Percentiles rank a stretch among this genome's conserved stretches.
Conservation (phyloP, 2,888 invertebrate species). For the Augiades crinisus region DNA sequence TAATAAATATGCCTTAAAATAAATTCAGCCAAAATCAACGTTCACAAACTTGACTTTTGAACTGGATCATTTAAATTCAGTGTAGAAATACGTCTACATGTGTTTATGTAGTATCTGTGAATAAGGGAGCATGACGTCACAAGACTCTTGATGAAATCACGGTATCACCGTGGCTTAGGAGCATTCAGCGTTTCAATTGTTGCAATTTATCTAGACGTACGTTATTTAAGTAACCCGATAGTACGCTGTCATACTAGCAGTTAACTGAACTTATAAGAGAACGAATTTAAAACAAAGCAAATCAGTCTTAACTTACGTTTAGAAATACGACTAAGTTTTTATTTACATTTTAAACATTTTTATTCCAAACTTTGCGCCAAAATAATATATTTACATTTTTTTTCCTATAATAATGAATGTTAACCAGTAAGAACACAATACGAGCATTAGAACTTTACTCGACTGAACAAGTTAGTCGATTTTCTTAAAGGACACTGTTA, state of each 20-base stretch:
- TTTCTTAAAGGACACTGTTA: too few species aligned
- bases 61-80: too few species aligned
- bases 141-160: too few species aligned
- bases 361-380: constrained; percentile 39
- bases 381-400: constrained; percentile 35
- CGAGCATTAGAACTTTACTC: not conserved
- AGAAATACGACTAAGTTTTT: constrained; percentile 60
- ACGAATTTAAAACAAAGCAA: constrained; percentile 48
- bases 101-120: too few species aligned
- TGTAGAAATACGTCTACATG: too few species aligned
- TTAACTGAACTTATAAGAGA: constrained; percentile 29
- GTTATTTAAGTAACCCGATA: too few species aligned
- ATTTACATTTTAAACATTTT: constrained; percentile 57
- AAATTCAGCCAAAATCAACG: constrained; percentile 10
- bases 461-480: too few species aligned
- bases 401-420: not conserved
- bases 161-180: too few species aligned
- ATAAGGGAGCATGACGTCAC: too few species aligned
- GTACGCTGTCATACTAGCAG: constrained; percentile 12
- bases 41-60: constrained; percentile 17
- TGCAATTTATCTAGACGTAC: too few species aligned
- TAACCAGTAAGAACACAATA: not conserved
- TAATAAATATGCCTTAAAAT: constrained; percentile 26
- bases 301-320: constrained; percentile 77
- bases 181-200: too few species aligned